phyloP scores from a whole-genome alignment of 2,888 invertebrate species.

The Eledona agricola region DNA sequence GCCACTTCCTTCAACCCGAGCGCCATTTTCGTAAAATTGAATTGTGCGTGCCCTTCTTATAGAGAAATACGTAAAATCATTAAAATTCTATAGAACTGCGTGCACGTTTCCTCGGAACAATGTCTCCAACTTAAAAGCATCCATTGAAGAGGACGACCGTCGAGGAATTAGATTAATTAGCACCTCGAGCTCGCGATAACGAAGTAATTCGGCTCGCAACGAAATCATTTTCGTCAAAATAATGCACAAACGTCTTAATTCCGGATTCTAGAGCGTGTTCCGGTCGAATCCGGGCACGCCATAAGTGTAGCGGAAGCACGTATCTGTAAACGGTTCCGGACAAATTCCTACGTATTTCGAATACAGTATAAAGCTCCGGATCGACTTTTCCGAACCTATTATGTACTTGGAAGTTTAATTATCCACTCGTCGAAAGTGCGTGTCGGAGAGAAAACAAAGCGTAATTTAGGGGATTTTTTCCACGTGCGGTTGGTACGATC shows the following conservation, averaged over 20 bases:
- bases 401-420: constrained; percentile 32
- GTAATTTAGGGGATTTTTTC: not conserved
- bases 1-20: too few species aligned
- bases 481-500: too few species aligned
- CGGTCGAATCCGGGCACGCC: constrained; percentile 40
- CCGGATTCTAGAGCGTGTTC: constrained; percentile 40
- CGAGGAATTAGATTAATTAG: constrained; percentile 15
- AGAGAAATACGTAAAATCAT: not conserved
- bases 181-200: constrained; percentile 6
- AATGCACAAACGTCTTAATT: constrained; percentile 39
- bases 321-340: constrained; percentile 45
- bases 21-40: too few species aligned
- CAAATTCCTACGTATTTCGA: constrained; percentile 42
- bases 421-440: constrained; percentile 27
- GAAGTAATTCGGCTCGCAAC: constrained; percentile 8
- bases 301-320: constrained; percentile 39
- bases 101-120: constrained; percentile 4
- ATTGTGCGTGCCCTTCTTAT: too few species aligned
- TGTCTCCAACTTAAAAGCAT: constrained; percentile 10
- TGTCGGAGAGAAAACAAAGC: constrained; percentile 10
- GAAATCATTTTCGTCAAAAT: constrained; percentile 11
- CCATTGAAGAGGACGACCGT: constrained; percentile 3
- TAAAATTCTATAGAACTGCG: not conserved
- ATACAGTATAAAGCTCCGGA: constrained; percentile 32
- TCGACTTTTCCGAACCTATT: constrained; percentile 23